phyloP scores from a whole-genome alignment of 2,113 vertebrate species.

The Corythornis cristatus region DNA sequence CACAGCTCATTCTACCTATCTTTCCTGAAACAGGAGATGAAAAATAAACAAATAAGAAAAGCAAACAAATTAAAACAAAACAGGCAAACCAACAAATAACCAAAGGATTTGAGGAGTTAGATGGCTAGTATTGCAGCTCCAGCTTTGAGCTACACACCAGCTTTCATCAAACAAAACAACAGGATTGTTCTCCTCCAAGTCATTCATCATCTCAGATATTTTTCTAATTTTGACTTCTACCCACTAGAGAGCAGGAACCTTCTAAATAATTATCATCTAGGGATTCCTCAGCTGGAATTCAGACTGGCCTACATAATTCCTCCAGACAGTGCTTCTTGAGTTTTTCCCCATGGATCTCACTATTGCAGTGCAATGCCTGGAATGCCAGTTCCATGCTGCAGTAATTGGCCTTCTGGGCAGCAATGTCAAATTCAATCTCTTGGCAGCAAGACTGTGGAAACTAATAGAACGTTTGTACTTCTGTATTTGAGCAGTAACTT shows the following conservation, averaged over 20 bases:
- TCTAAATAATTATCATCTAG: slow-evolving; percentile 63
- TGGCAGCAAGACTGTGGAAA: background rate
- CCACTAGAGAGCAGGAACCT: slow-evolving; percentile 21
- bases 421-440: background rate
- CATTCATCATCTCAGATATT: slow-evolving; percentile 28
- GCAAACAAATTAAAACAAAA: too few species aligned
- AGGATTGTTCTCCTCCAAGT: background rate
- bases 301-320: slow-evolving; percentile 59
- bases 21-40: background rate
- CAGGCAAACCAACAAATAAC: too few species aligned
- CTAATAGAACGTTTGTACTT: background rate
- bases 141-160: background rate
- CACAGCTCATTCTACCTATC: background rate
- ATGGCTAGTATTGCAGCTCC: background rate
- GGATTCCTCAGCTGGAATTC: slow-evolving; percentile 71
- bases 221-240: slow-evolving; percentile 34
- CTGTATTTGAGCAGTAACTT: background rate
- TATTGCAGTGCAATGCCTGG: slow-evolving; percentile 26
- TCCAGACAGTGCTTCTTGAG: slow-evolving; percentile 54
- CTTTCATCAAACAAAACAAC: background rate
- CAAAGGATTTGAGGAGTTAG: background rate
- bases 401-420: background rate
- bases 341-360: slow-evolving; percentile 75
- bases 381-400: background rate
- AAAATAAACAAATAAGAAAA: background rate